phyloP scores from a whole-genome alignment of 2,888 invertebrate genomes.

The Drymonia ruficornis region DNA sequence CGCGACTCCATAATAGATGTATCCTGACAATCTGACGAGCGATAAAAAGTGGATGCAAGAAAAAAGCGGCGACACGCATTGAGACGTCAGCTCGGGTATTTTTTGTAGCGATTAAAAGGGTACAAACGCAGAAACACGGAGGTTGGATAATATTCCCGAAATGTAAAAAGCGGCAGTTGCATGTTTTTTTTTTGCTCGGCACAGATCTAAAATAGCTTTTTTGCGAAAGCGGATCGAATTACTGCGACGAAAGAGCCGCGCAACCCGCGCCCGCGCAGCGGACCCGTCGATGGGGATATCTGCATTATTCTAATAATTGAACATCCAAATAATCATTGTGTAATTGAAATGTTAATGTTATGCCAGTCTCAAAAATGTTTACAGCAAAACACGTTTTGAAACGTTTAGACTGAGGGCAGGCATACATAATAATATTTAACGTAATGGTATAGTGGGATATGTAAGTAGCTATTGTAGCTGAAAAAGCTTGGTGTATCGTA shows the following conservation, averaged over 20 bases:
- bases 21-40: slow-evolving; percentile 6
- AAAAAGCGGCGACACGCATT: slow-evolving; percentile 48
- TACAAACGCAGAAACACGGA: slow-evolving; percentile 50
- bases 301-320: background rate
- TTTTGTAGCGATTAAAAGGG: slow-evolving; percentile 52
- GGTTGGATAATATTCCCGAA: slow-evolving; percentile 41
- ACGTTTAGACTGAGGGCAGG: no score
- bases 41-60: slow-evolving; percentile 28
- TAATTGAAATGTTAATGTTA: no score
- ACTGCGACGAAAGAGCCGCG: slow-evolving; percentile 16
- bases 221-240: slow-evolving; percentile 44
- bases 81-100: slow-evolving; percentile 57
- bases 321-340: no score
- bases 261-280: slow-evolving; percentile 6
- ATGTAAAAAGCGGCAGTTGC: slow-evolving; percentile 55
- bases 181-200: slow-evolving; percentile 10
- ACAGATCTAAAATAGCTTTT: slow-evolving; percentile 38
- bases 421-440: no score
- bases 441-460: no score
- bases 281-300: slow-evolving; percentile 7
- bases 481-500: no score
- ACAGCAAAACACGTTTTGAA: no score
- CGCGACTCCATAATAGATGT: slow-evolving; percentile 40
- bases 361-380: no score
- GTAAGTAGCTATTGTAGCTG: no score